Evolutionary conservation across 2,888 invertebrate species (phyloP), one percentile per base, ranked within the genome.

Genomic region (Ennomos erosarius): DNA sequence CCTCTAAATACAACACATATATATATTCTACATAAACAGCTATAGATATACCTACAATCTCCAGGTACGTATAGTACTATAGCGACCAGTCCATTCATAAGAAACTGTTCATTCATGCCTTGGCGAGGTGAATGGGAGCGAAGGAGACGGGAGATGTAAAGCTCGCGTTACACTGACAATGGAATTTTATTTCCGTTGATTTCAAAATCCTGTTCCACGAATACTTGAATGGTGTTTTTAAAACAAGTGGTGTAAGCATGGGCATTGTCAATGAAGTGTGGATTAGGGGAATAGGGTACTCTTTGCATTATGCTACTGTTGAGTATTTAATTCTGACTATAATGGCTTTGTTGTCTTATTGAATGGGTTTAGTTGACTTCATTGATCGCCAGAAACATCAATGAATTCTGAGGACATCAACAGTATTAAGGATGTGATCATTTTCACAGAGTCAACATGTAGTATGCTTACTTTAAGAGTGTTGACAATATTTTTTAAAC

Each of bases 101-200:
- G 90, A 90, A 91, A 86, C 88, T 81, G 87, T 91, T 88, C 90
- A 90, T 91, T 91, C 85, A 90, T 88, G 87, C 87, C 84, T 79
- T 81, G 79, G 81, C 81, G 79, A 78, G 76, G 82, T 90, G 90
- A 90, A 91, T 91, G 89, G 90, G 91, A 88, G 90, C 83, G 85
- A 91, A 77, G 65, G 88, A 83, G 91, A 90, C 71, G 59, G 77
- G 65, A 65, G 70, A 82, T 58, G 60, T 66, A 86, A 85, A 89
- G 88, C 88, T 87, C 86, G 87, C 75, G 87, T 87, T 88, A 88
- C 85, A 87, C 68, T 81, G 79, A 85, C 88, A 87, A 87, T 85
- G 81, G 84, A 81, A 75, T 82, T 76, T 82, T 81, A 78, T 79
- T 79, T 77, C 79, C 80, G 74, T 69, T 84, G 82, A 88, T 85